Conservation (phyloP, 2,888 invertebrate species). For the Eurois occulta region DNA sequence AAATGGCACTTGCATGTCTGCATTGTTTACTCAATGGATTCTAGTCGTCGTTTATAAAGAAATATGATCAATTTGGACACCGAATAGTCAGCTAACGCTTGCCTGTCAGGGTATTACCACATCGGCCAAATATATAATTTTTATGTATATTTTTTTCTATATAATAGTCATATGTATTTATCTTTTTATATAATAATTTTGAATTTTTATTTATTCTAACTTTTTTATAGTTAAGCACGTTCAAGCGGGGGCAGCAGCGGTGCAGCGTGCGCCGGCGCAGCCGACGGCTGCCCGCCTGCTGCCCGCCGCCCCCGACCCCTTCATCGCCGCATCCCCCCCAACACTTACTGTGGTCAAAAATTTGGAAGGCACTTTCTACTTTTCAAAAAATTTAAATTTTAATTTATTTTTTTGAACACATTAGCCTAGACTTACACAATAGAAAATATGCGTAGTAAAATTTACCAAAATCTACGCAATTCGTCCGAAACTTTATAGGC, state of each 20-base stretch:
- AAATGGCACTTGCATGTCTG: conserved; percentile 89
- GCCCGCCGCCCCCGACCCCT: conserved; percentile 74
- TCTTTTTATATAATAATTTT: conserved; percentile 90
- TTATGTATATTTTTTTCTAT: conserved; percentile 89
- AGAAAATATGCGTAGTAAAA: conserved; percentile 91
- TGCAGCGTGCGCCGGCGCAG: conserved; percentile 22
- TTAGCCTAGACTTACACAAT: conserved; percentile 92
- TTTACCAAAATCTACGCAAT: conserved; percentile 90
- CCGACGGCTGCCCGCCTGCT: conserved; percentile 54
- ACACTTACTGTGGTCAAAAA: conserved; percentile 91
- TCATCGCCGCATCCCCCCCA: conserved; percentile 90
- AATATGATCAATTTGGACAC: conserved; percentile 87
- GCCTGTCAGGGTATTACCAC: conserved; percentile 95
- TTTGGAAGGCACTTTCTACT: conserved; percentile 96
- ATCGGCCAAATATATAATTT: conserved; percentile 89
- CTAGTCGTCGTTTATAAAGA: conserved; percentile 74
- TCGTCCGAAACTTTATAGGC: conserved; percentile 89
- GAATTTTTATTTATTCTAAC: conserved; percentile 89
- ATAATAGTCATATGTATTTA: conserved; percentile 90
- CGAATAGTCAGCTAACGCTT: conserved; percentile 89
- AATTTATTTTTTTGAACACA: conserved; percentile 93
- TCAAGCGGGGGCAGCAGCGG: conserved; percentile 69
- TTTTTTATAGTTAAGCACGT: conserved; percentile 87
- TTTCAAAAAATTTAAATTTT: conserved; percentile 90
- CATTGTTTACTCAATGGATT: conserved; percentile 84